These are phyloP conservation scores for Baccha elongata DNA, from an alignment of 2,888 invertebrate species.

Conservation along the genomic window DNA sequence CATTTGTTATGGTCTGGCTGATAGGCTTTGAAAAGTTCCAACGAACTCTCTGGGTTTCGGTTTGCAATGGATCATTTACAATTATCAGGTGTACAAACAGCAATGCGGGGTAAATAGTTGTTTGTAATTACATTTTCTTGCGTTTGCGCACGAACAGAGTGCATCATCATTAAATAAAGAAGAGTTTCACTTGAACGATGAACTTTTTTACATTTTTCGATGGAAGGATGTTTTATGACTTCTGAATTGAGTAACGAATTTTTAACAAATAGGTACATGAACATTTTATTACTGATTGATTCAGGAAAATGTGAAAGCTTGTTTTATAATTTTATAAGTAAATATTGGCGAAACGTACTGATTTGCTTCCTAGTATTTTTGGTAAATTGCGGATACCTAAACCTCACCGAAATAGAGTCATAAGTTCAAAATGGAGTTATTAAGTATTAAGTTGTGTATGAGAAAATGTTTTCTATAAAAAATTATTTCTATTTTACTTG, in stretches of 20 bases:
- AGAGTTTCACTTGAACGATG: constrained; percentile 38
- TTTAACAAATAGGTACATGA: background rate
- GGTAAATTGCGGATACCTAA: too few species aligned
- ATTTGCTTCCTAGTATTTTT: too few species aligned
- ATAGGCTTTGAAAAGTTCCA: constrained; percentile 5
- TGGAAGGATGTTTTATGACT: background rate
- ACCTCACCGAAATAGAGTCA: too few species aligned
- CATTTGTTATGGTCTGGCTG: constrained; percentile 13
- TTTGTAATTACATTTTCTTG: constrained; percentile 66
- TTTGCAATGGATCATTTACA: constrained; percentile 69
- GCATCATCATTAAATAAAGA: constrained; percentile 48
- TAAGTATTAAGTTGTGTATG: too few species aligned
- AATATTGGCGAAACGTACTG: too few species aligned
- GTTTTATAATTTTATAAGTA: too few species aligned
- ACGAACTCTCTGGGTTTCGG: constrained; percentile 34
- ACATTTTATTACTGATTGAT: background rate
- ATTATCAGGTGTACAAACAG: constrained; percentile 70
- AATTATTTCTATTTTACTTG: too few species aligned
- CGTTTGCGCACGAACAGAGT: constrained; percentile 58
- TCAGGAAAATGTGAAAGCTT: background rate
- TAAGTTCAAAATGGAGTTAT: too few species aligned
- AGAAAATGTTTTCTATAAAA: too few species aligned
- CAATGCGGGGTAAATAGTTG: constrained; percentile 58
- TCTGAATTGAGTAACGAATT: background rate
- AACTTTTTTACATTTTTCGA: constrained; percentile 28